Conservation (phyloP, 2,797 vertebrate genomes). For the Ctenochaetus hawaiiensis region DNA sequence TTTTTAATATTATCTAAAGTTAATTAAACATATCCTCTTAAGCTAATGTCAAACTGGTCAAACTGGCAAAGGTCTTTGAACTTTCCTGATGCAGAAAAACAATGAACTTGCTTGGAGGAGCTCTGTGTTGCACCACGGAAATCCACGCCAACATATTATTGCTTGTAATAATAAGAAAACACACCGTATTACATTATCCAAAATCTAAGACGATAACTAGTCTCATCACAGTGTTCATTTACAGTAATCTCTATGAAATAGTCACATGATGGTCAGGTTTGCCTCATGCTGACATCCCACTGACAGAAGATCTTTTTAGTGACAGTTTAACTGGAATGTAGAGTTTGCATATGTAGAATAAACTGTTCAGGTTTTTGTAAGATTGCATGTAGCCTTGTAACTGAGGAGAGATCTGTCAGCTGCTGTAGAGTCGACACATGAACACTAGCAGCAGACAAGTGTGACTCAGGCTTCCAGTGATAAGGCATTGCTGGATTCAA, state of each 20-base stretch:
- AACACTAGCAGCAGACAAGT: constrained; percentile 20
- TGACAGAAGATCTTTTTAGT: neutral
- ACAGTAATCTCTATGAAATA: no score
- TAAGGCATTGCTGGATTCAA: constrained; percentile 53
- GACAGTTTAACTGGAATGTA: neutral
- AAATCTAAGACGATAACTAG: no score
- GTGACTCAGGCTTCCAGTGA: constrained; percentile 45
- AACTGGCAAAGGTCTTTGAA: neutral
- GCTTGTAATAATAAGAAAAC: no score
- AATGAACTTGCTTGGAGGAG: neutral
- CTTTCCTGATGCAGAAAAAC: constrained; percentile 8
- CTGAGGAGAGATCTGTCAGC: neutral
- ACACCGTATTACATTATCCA: no score
- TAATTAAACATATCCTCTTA: neutral
- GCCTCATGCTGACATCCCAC: neutral
- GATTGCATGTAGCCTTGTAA: neutral
- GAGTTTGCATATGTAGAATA: neutral
- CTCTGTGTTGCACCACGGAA: neutral
- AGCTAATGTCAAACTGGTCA: neutral
- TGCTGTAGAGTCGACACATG: constrained; percentile 10
- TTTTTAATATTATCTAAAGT: neutral
- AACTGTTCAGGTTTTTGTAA: constrained; percentile 3
- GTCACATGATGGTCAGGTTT: neutral
- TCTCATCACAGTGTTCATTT: no score
- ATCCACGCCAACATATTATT: neutral